These are phyloP conservation scores for Drosophila falleni DNA, from an alignment of 2,888 invertebrate genomes.

Conservation along the genomic window DNA sequence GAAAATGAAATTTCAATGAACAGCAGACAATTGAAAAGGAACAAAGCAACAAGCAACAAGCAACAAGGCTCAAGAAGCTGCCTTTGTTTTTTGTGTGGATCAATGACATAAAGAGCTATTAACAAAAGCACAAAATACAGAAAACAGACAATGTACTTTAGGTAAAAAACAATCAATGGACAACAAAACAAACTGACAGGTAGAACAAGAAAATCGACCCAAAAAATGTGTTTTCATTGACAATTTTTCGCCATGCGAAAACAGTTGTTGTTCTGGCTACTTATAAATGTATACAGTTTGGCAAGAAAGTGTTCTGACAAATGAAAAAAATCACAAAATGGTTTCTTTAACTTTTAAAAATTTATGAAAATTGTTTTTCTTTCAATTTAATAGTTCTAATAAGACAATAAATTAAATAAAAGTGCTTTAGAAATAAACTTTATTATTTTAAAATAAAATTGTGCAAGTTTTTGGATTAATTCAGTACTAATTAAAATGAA, in stretches of 20 bases:
- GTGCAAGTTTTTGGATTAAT: no score
- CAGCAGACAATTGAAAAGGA: conserved; percentile 21
- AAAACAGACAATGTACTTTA: conserved; percentile 6
- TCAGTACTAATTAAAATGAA: no score
- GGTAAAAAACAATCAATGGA: conserved; percentile 64
- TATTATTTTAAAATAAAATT: no score
- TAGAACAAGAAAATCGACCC: conserved; percentile 6
- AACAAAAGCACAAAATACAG: conserved; percentile 25
- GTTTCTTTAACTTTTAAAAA: no score
- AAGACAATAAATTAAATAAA: no score
- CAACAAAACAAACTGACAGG: conserved; percentile 34
- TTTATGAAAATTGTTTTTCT: no score
- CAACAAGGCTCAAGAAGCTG: conserved; percentile 16
- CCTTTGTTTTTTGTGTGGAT: conserved; percentile 23
- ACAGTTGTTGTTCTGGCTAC: neutral
- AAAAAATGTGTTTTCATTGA: conserved; percentile 42
- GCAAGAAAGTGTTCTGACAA: no score
- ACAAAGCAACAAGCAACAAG: conserved; percentile 12
- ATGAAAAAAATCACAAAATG: no score
- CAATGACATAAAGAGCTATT: conserved; percentile 55
- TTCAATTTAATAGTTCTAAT: no score
- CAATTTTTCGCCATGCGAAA: conserved; percentile 55
- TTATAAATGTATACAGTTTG: neutral
- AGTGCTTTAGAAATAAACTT: no score
- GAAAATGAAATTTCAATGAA: conserved; percentile 56